Percentiles rank a stretch among this genome's conserved stretches.
phyloP scores from a whole-genome alignment of 2,113 vertebrate species.

The Gymnorhina tibicen region DNA sequence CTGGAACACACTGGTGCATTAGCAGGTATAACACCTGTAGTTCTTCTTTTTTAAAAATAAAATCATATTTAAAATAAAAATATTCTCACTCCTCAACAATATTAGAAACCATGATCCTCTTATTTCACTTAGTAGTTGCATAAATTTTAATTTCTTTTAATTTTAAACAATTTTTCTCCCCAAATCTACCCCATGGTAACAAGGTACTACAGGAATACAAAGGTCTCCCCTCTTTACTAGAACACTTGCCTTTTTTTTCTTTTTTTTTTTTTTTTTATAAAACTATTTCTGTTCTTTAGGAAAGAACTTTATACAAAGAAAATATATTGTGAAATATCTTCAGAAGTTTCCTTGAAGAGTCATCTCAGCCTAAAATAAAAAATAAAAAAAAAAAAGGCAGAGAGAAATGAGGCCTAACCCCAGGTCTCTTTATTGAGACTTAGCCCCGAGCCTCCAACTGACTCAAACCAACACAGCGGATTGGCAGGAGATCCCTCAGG shows the following conservation, averaged over 20 bases:
- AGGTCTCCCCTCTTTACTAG: slow-evolving; percentile 72
- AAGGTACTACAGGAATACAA: slow-evolving; percentile 74
- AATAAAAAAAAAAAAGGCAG: slow-evolving; percentile 55
- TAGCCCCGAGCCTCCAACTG: slow-evolving; percentile 3
- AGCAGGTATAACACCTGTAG: slow-evolving; percentile 44
- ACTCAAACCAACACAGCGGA: slow-evolving; percentile 43
- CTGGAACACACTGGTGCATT: slow-evolving; percentile 12
- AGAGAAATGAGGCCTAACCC: slow-evolving; percentile 59
- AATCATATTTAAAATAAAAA: slow-evolving; percentile 74
- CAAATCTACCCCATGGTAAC: slow-evolving; percentile 48
- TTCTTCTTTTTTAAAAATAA: slow-evolving; percentile 57
- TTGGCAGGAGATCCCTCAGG: slow-evolving; percentile 54
- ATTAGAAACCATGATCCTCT: slow-evolving; percentile 75
- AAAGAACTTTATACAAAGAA: slow-evolving; percentile 85
- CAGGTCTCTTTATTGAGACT: slow-evolving; percentile 51
- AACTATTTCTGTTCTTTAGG: slow-evolving; percentile 83
- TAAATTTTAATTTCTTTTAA: slow-evolving; percentile 68
- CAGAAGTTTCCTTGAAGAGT: slow-evolving; percentile 70
- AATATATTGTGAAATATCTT: slow-evolving; percentile 83
- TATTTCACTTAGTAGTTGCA: slow-evolving; percentile 62
- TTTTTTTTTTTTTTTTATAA: slow-evolving; percentile 68
- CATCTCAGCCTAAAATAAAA: slow-evolving; percentile 63
- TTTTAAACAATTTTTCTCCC: slow-evolving; percentile 68
- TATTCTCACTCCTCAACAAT: slow-evolving; percentile 74
- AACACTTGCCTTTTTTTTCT: slow-evolving; percentile 53